Evolutionary conservation across 2,113 vertebrate species (phyloP).

Genomic region (Misgurnus anguillicaudatus): DNA sequence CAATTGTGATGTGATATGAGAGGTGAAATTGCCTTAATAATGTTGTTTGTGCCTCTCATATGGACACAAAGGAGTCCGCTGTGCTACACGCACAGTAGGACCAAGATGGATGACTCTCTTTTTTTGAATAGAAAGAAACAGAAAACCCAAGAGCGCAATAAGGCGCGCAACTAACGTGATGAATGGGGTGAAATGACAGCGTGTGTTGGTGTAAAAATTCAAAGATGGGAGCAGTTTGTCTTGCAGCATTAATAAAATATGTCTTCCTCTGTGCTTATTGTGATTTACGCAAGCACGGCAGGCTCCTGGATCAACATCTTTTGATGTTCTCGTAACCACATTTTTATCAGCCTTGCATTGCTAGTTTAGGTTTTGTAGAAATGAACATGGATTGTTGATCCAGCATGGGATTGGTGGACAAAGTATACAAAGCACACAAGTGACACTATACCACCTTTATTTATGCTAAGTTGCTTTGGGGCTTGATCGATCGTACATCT

Average conservation of each 20-base stretch:
- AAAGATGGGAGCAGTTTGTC: not conserved
- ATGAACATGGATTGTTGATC: too few species aligned
- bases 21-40: constrained; percentile 31
- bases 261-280: not conserved
- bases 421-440: too few species aligned
- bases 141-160: not conserved
- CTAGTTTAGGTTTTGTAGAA: not conserved
- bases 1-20: constrained; percentile 18
- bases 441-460: too few species aligned
- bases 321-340: not conserved
- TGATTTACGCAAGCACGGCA: not conserved
- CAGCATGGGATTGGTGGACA: too few species aligned
- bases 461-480: too few species aligned
- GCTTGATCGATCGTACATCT: too few species aligned
- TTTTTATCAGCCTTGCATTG: not conserved
- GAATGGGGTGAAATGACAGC: constrained; percentile 11
- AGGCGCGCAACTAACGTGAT: not conserved
- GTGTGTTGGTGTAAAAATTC: not conserved
- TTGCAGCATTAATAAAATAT: not conserved
- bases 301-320: too few species aligned
- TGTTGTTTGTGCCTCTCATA: constrained; percentile 10
- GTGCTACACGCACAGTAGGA: not conserved
- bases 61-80: constrained; percentile 11
- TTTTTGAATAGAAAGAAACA: not conserved
- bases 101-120: not conserved